Conservation (phyloP, 2,797 vertebrate genomes). For the Chaetodon trifasciatus region DNA sequence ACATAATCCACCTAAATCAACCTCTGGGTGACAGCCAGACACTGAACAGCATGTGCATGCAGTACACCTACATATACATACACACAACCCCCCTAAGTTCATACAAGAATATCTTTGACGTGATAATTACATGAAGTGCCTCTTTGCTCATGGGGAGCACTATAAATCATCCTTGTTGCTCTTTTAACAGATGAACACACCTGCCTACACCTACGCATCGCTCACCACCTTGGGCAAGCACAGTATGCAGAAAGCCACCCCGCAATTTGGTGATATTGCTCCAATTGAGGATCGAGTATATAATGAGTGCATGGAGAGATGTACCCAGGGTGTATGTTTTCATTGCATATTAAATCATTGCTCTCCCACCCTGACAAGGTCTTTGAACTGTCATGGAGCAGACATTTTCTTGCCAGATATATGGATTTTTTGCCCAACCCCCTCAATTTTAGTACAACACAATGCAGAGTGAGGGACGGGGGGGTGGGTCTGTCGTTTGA, state of each 20-base stretch:
- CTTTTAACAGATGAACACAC: slow-evolving; percentile 65
- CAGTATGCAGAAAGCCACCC: slow-evolving; percentile 52
- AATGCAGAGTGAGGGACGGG: slow-evolving; percentile 69
- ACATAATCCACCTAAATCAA: slow-evolving; percentile 76
- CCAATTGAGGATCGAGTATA: slow-evolving; percentile 55
- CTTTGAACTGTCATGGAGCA: slow-evolving; percentile 81
- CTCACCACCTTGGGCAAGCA: slow-evolving; percentile 59
- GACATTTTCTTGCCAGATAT: slow-evolving; percentile 75
- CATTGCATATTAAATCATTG: slow-evolving; percentile 75
- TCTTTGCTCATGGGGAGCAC: slow-evolving; percentile 36
- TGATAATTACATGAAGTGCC: slow-evolving; percentile 72
- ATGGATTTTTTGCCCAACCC: slow-evolving; percentile 74
- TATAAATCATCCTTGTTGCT: slow-evolving; percentile 65
- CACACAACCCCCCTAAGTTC: slow-evolving; percentile 22
- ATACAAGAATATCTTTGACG: slow-evolving; percentile 62
- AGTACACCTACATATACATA: slow-evolving; percentile 28
- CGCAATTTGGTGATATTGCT: slow-evolving; percentile 72
- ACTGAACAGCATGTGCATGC: slow-evolving; percentile 40
- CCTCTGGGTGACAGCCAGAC: slow-evolving; percentile 73
- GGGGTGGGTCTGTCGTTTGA: slow-evolving; percentile 70
- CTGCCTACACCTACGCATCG: slow-evolving; percentile 58
- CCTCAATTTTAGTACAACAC: slow-evolving; percentile 75
- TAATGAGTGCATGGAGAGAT: slow-evolving; percentile 59
- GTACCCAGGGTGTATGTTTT: slow-evolving; percentile 60
- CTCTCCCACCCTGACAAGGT: slow-evolving; percentile 47